Evolutionary conservation across 2,113 vertebrate species (phyloP).

Genomic region (Octodon degus): DNA sequence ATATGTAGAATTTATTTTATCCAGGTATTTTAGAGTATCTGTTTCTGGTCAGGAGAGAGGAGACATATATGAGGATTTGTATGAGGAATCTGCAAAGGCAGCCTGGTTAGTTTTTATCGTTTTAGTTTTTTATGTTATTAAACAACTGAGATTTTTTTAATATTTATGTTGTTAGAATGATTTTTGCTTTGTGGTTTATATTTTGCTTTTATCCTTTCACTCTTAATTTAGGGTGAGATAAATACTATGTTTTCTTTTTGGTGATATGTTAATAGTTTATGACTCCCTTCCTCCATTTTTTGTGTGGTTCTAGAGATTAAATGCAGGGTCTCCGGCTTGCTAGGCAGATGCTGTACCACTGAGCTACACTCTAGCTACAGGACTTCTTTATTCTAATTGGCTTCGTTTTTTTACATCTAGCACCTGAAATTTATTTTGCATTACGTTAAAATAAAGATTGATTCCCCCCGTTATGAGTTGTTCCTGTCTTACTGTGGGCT

Average conservation of each 20-base stretch:
- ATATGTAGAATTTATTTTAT: neutral
- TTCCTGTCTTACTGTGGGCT: neutral
- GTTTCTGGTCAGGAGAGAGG: conserved; percentile 14
- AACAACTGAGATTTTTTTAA: neutral
- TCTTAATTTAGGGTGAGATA: conserved; percentile 24
- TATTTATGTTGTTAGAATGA: neutral
- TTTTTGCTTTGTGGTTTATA: neutral
- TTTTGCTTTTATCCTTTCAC: neutral
- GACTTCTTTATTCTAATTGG: neutral
- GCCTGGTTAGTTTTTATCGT: conserved; percentile 44
- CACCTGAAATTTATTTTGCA: conserved; percentile 5
- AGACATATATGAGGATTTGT: neutral
- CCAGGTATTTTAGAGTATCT: neutral
- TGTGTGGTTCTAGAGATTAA: neutral
- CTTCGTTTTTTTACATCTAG: neutral
- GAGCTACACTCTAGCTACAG: neutral
- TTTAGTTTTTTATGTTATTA: conserved; percentile 12
- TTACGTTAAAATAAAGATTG: conserved; percentile 7
- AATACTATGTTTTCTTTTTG: conserved; percentile 15
- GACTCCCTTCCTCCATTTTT: neutral
- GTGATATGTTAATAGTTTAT: conserved; percentile 1
- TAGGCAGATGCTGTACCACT: neutral
- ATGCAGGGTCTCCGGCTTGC: neutral
- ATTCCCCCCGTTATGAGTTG: neutral
- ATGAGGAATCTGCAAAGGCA: neutral